Evolutionary conservation across 2,888 invertebrate species (phyloP).

Genomic region (Nephrotoma appendiculata): DNA sequence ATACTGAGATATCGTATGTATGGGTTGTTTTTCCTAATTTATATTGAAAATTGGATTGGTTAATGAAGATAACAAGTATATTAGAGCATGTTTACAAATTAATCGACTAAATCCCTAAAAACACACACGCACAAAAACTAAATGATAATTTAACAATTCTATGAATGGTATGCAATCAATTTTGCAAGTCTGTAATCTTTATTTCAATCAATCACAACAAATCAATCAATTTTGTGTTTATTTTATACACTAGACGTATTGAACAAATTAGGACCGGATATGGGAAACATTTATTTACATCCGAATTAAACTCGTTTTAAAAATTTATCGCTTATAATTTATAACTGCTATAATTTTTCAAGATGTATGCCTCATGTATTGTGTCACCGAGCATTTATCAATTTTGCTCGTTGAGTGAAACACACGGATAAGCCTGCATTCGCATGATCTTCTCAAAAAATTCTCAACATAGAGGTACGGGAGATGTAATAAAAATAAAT

Average conservation of each 20-base stretch:
- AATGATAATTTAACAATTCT: not conserved
- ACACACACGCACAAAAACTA: not conserved
- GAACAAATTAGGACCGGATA: no score
- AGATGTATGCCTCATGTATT: not conserved
- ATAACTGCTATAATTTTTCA: not conserved
- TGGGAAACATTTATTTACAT: no score
- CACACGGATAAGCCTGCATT: not conserved
- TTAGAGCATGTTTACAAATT: not conserved
- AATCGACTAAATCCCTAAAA: not conserved
- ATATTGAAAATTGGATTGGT: not conserved
- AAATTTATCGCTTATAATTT: not conserved
- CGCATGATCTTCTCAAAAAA: not conserved
- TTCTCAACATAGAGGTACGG: not conserved
- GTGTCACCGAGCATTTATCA: not conserved
- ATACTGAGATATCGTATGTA: not conserved
- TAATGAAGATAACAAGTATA: not conserved
- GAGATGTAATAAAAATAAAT: not conserved
- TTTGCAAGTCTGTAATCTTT: not conserved
- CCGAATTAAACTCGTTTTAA: not conserved
- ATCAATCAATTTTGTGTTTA: not conserved
- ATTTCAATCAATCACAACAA: not conserved
- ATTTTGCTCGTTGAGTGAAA: not conserved
- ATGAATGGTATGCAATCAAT: not conserved
- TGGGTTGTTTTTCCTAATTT: not conserved
- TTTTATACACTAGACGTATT: no score